Conservation (phyloP, 2,797 vertebrate genomes). For the Podarcis lilfordi region DNA sequence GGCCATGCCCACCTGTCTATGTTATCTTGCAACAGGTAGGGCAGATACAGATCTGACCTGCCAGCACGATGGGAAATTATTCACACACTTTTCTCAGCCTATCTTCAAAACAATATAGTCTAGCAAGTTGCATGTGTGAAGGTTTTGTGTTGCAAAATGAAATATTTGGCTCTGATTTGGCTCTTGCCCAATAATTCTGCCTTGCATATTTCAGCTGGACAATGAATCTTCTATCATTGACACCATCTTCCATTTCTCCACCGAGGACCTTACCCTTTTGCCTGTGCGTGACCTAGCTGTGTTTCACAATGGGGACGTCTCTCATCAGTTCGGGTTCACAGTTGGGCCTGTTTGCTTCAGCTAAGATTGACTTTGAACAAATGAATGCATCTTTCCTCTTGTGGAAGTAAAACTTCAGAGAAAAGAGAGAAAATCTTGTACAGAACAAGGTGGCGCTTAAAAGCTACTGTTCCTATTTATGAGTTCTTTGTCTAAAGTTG, state of each 20-base stretch:
- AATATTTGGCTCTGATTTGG: background rate
- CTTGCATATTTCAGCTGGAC: constrained; percentile 66
- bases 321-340: constrained; percentile 83
- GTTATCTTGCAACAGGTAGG: too few relatives aligned
- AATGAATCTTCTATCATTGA: constrained; percentile 72
- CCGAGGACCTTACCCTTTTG: constrained; percentile 84
- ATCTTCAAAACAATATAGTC: background rate
- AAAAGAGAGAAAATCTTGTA: rapidly evolving
- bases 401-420: background rate
- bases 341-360: constrained; percentile 90
- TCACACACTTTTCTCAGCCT: background rate
- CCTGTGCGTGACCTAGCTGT: constrained; percentile 87
- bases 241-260: constrained; percentile 86
- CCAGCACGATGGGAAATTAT: too few relatives aligned
- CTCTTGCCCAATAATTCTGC: background rate
- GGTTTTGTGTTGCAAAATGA: background rate
- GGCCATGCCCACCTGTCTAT: too few relatives aligned
- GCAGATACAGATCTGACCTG: too few relatives aligned
- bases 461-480: rapidly evolving
- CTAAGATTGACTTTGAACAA: constrained; percentile 65
- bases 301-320: constrained; percentile 74
- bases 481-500: constrained; percentile 3
- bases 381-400: background rate
- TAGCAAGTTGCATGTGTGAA: background rate
- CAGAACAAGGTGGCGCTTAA: rapidly evolving